Evolutionary conservation across 2,113 vertebrate genomes (phyloP), one percentile per base, ranked within the genome.

Genomic region (Rynchops niger): DNA sequence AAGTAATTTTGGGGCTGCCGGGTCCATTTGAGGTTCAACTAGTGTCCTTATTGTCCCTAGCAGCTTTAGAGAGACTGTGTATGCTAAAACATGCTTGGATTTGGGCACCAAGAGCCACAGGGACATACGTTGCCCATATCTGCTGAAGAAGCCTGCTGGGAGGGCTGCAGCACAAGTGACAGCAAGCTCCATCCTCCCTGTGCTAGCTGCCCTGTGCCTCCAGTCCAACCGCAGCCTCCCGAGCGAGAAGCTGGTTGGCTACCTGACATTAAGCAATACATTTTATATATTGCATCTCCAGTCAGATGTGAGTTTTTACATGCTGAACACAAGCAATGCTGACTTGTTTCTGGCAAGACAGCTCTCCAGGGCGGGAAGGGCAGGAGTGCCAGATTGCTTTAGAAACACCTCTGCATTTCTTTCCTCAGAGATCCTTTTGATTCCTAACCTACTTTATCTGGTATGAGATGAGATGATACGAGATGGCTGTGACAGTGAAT

Each of bases 301-400:
- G 25, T 52, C 50, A 9, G 18, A 61, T 9, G 30, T 45, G 76
- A 73, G 13, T 17, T 86, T 90, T 93, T 9, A 30, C 26, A 7
- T 5, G 36, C 30, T 0, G 0, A 76, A 53, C 25, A 27, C 38
- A 30, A 74, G 30, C 27, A 71, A 17, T 3, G 17, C 72, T 47
- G 27, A 18, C 9, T 47, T 38, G 25, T 8, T 74, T 59, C 85
- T 73, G 65, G 29, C 43, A 72, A 83, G 52, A 25, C 25, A 32
- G 42, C 20, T 80, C 47, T 56, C 38, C 30, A 21, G 52, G 84
- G 30, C 0, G 0, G 9, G 55, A 65, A 81, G 13, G 22, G 27
- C 34, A 40, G 6, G 23, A 25, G 21, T 9, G 15, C 53, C 7
- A 25, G 13, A 14, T 40, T 25, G n/a, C 32, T 86, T 71, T 63